These are phyloP conservation scores for Penaeus japonicus DNA, from an alignment of 1,140 invertebrate species.

Conservation along the genomic window DNA sequence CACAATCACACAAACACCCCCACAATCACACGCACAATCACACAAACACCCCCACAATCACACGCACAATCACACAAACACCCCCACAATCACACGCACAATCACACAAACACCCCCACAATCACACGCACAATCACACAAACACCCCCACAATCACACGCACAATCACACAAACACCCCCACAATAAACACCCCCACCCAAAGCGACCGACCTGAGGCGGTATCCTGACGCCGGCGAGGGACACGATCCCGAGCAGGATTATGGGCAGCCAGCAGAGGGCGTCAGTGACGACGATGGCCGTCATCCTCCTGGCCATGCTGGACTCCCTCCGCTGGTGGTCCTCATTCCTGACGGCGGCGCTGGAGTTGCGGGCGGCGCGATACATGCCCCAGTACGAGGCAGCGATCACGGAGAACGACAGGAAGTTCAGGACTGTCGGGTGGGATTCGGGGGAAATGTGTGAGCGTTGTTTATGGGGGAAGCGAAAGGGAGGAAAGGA, in stretches of 20 bases:
- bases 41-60: no score
- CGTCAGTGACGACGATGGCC: slow-evolving; percentile 69
- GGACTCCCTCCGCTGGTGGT: slow-evolving; percentile 64
- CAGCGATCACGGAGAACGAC: slow-evolving; percentile 68
- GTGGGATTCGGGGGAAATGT: no score
- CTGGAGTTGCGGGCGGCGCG: slow-evolving; percentile 66
- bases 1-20: no score
- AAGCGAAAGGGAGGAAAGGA: neutral
- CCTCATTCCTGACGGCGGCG: slow-evolving; percentile 62
- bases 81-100: no score
- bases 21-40: no score
- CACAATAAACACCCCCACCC: neutral
- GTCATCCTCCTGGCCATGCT: slow-evolving; percentile 70
- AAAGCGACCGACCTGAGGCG: slow-evolving; percentile 63
- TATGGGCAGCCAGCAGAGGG: slow-evolving; percentile 70
- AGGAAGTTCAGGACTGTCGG: slow-evolving; percentile 69
- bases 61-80: no score
- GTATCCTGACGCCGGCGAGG: slow-evolving; percentile 65
- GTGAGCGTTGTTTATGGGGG: no score
- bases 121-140: no score
- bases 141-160: neutral
- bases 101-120: no score
- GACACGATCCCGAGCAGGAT: slow-evolving; percentile 67
- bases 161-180: neutral
- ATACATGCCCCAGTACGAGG: slow-evolving; percentile 70